A percentile compares a stretch with the other conserved stretches of the same genome.
Conservation (phyloP, 1,140 invertebrate species). For the Sitophilus oryzae region DNA sequence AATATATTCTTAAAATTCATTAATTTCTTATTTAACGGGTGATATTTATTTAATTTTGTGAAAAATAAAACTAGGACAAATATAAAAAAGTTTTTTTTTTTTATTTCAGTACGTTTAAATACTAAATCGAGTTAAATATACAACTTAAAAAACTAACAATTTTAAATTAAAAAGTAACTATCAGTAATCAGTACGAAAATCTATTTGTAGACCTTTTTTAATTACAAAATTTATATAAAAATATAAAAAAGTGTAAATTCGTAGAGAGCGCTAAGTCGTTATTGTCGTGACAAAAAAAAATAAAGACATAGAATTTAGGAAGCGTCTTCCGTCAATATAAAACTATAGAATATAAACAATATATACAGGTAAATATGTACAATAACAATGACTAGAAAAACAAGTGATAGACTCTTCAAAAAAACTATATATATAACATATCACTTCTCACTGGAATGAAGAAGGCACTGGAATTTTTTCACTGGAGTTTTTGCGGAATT, state of each 20-base stretch:
- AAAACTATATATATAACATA: conserved; percentile 38
- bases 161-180: conserved; percentile 11
- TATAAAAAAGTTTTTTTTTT: conserved; percentile 23
- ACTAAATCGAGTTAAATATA: conserved; percentile 8
- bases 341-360: conserved; percentile 30
- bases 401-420: conserved; percentile 34
- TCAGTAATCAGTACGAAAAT: conserved; percentile 13
- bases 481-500: conserved; percentile 1
- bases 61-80: conserved; percentile 4
- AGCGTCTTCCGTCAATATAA: background rate
- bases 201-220: background rate
- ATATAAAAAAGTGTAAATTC: background rate
- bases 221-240: background rate
- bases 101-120: conserved; percentile 27
- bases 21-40: too few relatives aligned
- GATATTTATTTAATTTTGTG: too few relatives aligned
- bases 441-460: conserved; percentile 37
- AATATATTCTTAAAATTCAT: too few relatives aligned
- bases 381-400: conserved; percentile 42
- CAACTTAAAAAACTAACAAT: conserved; percentile 13
- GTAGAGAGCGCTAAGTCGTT: background rate
- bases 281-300: too few relatives aligned
- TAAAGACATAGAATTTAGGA: too few relatives aligned
- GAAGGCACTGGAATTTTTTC: conserved; percentile 33
- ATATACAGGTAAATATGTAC: conserved; percentile 34